A percentile compares a stretch with the other conserved stretches of the same genome.
Evolutionary conservation across 2,113 vertebrate genomes (phyloP).

Genomic region (Microcebus griseorufus): DNA sequence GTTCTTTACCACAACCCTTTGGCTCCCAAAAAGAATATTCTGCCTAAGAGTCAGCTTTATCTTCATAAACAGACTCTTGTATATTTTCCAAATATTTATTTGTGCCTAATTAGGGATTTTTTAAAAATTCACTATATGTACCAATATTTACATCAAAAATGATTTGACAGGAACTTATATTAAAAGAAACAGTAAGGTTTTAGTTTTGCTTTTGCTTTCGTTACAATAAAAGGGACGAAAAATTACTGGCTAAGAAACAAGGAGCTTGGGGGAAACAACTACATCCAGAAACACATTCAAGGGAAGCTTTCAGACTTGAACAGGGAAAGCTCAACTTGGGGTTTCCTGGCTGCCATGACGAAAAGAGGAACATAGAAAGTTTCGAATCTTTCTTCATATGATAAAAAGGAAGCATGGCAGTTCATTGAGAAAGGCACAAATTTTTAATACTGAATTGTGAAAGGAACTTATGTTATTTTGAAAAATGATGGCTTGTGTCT

Average conservation of each 20-base stretch:
- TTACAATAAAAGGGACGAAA: not conserved
- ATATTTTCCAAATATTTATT: not conserved
- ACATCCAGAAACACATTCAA: not conserved
- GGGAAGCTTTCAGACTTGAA: not conserved
- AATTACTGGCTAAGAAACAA: not conserved
- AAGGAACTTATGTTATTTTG: not conserved
- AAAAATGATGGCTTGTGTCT: not conserved
- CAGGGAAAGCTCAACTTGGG: not conserved
- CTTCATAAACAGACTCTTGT: not conserved
- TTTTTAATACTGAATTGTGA: not conserved
- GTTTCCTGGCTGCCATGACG: not conserved
- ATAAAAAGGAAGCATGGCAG: not conserved
- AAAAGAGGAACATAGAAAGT: not conserved
- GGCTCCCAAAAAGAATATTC: not conserved
- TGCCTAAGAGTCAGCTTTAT: not conserved
- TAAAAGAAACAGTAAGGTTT: not conserved
- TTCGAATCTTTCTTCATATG: not conserved
- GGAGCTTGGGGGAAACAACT: not conserved
- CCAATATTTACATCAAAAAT: not conserved
- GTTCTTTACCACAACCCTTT: not conserved
- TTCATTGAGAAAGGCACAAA: not conserved
- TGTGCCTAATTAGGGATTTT: not conserved
- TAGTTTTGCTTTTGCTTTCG: not conserved
- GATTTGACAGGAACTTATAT: not conserved
- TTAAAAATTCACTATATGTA: not conserved